Evolutionary conservation across 2,888 invertebrate species (phyloP).

Genomic region (Vandiemenella viatica): DNA sequence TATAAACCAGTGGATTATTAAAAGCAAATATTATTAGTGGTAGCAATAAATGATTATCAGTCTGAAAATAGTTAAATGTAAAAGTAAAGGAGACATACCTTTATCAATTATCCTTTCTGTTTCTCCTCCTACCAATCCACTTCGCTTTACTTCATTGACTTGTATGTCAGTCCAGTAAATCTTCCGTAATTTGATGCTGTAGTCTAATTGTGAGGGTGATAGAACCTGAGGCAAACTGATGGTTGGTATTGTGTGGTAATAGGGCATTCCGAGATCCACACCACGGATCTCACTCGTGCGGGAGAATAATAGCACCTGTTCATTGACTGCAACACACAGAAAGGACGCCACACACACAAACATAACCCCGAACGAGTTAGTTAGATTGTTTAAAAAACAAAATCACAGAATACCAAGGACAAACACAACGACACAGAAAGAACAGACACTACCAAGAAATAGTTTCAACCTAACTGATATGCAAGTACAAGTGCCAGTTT

Average conservation of each 20-base stretch:
- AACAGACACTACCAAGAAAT: background rate
- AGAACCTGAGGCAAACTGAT: slow-evolving; percentile 56
- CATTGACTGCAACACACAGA: slow-evolving; percentile 39
- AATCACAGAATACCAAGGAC: background rate
- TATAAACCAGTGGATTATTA: too few species aligned
- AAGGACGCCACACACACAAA: slow-evolving; percentile 16
- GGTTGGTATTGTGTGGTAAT: slow-evolving; percentile 66
- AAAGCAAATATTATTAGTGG: too few species aligned
- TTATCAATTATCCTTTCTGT: slow-evolving; percentile 60
- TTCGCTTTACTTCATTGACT: slow-evolving; percentile 56
- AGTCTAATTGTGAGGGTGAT: slow-evolving; percentile 55
- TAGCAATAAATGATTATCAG: too few species aligned
- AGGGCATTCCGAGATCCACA: slow-evolving; percentile 59
- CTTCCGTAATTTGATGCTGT: slow-evolving; percentile 44
- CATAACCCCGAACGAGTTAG: slow-evolving; percentile 10
- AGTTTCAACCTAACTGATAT: too few species aligned
- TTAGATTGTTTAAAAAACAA: slow-evolving; percentile 1
- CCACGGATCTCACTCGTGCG: slow-evolving; percentile 65
- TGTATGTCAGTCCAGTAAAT: slow-evolving; percentile 68
- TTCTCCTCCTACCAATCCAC: slow-evolving; percentile 49
- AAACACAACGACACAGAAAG: background rate
- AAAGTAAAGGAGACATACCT: too few species aligned
- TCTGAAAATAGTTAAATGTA: too few species aligned
- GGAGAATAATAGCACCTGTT: slow-evolving; percentile 62
- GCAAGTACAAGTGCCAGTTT: too few species aligned